These are phyloP conservation scores for Onychomys torridus DNA, from an alignment of 2,797 vertebrate species.

Conservation along the genomic window DNA sequence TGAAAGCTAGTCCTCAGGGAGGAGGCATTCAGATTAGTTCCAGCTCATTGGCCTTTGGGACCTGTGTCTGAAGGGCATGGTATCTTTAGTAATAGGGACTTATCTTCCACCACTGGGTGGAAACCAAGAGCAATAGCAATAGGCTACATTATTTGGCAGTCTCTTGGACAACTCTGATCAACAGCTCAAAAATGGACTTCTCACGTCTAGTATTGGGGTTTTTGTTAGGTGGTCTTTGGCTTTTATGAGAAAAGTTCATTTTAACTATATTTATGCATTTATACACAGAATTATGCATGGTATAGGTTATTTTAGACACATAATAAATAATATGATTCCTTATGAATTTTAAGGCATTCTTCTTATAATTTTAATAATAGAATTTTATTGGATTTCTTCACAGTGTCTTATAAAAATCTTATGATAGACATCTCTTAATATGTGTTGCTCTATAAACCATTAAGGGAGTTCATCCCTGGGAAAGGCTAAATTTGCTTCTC, in stretches of 20 bases:
- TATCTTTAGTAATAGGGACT: neutral
- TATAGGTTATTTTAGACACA: neutral
- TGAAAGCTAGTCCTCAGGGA: neutral
- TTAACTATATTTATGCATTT: neutral
- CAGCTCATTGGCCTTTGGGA: neutral
- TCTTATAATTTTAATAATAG: neutral
- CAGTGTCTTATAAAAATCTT: neutral
- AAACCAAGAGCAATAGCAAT: neutral
- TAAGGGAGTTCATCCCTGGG: neutral
- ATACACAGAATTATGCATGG: neutral
- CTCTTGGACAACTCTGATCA: neutral
- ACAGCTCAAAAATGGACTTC: neutral
- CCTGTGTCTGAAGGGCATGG: neutral
- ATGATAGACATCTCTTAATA: conserved; percentile 8
- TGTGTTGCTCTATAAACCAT: neutral
- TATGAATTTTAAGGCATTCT: neutral
- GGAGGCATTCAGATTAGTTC: neutral
- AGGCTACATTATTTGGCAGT: neutral
- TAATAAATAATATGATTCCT: neutral
- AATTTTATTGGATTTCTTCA: neutral
- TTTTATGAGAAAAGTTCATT: too few relatives aligned
- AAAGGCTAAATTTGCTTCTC: neutral
- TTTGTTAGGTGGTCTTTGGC: neutral
- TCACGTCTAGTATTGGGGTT: neutral
- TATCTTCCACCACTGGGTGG: neutral